Evolutionary conservation across 2,113 vertebrate species (phyloP), one percentile per base, ranked within the genome.

Genomic region (Alligator sinensis): DNA sequence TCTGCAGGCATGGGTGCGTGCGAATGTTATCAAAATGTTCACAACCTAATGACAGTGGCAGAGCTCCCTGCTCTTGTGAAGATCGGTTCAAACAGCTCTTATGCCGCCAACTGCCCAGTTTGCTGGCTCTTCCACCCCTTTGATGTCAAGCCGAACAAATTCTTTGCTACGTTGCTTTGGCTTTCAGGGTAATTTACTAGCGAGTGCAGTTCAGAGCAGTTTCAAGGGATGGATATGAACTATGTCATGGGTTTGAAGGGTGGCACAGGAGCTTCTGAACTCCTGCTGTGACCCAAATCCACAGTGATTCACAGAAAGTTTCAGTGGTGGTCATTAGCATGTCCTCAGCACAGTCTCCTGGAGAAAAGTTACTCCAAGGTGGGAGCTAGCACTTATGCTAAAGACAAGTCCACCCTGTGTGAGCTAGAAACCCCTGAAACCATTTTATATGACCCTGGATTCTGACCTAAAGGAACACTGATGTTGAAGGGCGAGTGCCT

Each of bases 1-100:
- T 27, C 74, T 21, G 1, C 0, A 11, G 80, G 1, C 0, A 54
- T 84, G 58, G 30, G 0, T 1, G 22, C 63, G 2, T 2, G 47
- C 15, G n/a, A 84, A 89, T 13, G 0, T 77, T 27, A 1, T 27
- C 18, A 3, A 30, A 28, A 18, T 57, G 22, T 15, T 34, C 4
- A 1, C 21, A 4, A 72, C 62, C 72, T 27, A 62, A 15, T n/a
- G 16, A 27, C 38, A 4, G 11, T 47, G 47, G 75, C 60, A 70
- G 66, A n/a, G 66, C 63, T 64, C 30, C 38, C 57, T 5, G 5
- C 79, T 15, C 19, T 80, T 76, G 57, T 58, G 10, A 6, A 80
- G 2, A 13, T 57, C 61, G 13, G 70, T 74, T 74, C 21, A 74
- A 74, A 30, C 70, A 47, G 70, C 70, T 74, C 34, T 74, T 74